Base-by-base conservation (phyloP, 2,797 vertebrate genomes). In the Alauda arvensis region DNA sequence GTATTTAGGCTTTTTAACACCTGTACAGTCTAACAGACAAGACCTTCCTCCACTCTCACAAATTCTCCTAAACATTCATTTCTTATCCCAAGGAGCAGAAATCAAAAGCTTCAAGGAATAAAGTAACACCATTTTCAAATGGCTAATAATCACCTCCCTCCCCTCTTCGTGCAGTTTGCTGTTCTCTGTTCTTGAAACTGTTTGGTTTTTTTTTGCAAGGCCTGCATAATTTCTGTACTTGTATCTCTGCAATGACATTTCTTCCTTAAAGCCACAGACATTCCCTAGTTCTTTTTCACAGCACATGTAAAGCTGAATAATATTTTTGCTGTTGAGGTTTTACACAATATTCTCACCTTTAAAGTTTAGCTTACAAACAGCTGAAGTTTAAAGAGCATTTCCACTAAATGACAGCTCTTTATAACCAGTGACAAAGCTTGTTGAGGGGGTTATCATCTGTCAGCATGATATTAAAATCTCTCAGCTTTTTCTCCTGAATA, bases 341-440 rank as follows among this genome's bases (percentile, higher is more conserved):
- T 72, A 76, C 14, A 43, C 9, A 52, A 34, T 28, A n/a, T 45
- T 80, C n/a, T 71, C 39, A 29, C 26, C 46, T 57, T 78, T 85
- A 67, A 85, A 90, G 56, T 78, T 71, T 6, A 43, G 74, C 51
- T 89, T 88, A 78, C 60, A 87, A 90, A 84, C 33, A 55, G 57
- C 25, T 81, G 13, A 76, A 68, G 40, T 74, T 72, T 86, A 82
- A 93, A 82, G 62, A 88, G 26, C 0, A 0, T 76, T 90, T 70
- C 46, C 33, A 40, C 19, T 65, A 82, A 88, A 43, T 75, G 85
- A 82, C 83, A 93, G 77, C 61, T 74, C 75, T 82, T 84, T 77
- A 63, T 43, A 78, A 55, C 49, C 52, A 77, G 65, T 51, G 46
- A 77, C 75, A 84, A 57, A 81, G 33, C 42, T 63, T 72, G 61